Percentiles rank a stretch among this genome's conserved stretches.
phyloP scores from a whole-genome alignment of 2,113 vertebrate species.

The Megaceryle maxima region DNA sequence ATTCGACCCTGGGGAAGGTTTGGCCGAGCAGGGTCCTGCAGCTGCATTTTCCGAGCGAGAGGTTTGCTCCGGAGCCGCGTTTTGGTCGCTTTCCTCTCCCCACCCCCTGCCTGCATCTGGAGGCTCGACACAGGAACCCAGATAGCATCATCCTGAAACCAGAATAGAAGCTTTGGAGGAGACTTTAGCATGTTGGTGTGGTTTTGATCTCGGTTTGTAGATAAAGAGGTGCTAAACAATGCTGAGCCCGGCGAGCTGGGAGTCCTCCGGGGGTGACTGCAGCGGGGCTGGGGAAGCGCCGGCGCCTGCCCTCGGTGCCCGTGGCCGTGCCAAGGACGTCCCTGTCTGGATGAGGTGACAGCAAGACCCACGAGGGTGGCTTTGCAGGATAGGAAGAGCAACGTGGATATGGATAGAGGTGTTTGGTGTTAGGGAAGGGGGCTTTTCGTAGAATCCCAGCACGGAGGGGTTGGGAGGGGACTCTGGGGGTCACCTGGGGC shows the following conservation, averaged over 20 bases:
- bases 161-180: background rate
- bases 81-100: background rate
- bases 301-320: background rate
- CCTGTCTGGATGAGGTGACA: rapidly evolving
- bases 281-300: background rate
- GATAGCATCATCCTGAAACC: slow-evolving; percentile 69
- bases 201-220: too few relatives aligned
- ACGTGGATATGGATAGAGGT: rapidly evolving
- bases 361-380: rapidly evolving
- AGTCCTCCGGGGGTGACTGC: background rate
- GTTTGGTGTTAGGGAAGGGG: background rate
- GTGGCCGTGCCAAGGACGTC: rapidly evolving
- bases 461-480: too few relatives aligned
- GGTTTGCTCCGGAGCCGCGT: background rate
- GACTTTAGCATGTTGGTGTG: too few relatives aligned
- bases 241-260: background rate
- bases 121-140: slow-evolving; percentile 53
- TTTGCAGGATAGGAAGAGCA: background rate
- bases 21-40: background rate
- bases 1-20: background rate
- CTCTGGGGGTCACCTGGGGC: too few relatives aligned
- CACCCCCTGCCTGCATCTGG: slow-evolving; percentile 41
- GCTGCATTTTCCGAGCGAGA: background rate
- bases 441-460: background rate
- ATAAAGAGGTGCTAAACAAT: slow-evolving; percentile 36